Percentiles rank a stretch among this genome's conserved stretches.
Evolutionary conservation across 2,888 invertebrate species (phyloP).

Genomic region (Dascillus cervinus): DNA sequence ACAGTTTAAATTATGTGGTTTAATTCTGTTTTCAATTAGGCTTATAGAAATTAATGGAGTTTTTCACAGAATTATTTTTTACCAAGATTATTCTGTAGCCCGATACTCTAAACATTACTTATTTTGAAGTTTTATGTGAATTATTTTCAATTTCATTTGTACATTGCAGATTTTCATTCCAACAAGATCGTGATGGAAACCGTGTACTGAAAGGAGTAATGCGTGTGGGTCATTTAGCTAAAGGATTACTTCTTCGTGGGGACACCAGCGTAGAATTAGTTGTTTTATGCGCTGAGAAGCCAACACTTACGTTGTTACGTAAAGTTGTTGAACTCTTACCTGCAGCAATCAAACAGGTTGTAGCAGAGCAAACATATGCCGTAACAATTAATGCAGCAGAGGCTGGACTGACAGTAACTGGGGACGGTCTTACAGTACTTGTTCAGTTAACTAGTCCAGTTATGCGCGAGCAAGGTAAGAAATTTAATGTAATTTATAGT

Average conservation of each 20-base stretch:
- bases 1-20: conserved; percentile 5
- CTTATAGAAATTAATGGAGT: conserved; percentile 11
- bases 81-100: conserved; percentile 15
- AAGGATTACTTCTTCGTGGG: conserved; percentile 81
- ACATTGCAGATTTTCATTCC: conserved; percentile 52
- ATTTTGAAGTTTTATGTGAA: neutral
- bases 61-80: conserved; percentile 15
- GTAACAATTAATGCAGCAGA: conserved; percentile 79
- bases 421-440: conserved; percentile 69
- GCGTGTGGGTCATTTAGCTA: conserved; percentile 88
- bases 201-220: conserved; percentile 91
- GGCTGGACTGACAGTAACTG: conserved; percentile 77
- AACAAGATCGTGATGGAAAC: conserved; percentile 52
- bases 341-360: conserved; percentile 63
- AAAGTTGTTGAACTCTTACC: conserved; percentile 82
- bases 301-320: conserved; percentile 79
- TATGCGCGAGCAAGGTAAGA: conserved; percentile 73
- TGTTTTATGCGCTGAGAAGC: conserved; percentile 90
- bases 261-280: conserved; percentile 88
- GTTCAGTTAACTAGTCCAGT: conserved; percentile 90
- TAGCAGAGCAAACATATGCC: conserved; percentile 70
- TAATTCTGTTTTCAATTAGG: conserved; percentile 17
- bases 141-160: conserved; percentile 4
- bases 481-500: too few species aligned
- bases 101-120: conserved; percentile 12